A percentile compares a stretch with the other conserved stretches of the same genome.
These are phyloP conservation scores for Drosophila borealis DNA, from an alignment of 2,888 invertebrate genomes.

Conservation along the genomic window DNA sequence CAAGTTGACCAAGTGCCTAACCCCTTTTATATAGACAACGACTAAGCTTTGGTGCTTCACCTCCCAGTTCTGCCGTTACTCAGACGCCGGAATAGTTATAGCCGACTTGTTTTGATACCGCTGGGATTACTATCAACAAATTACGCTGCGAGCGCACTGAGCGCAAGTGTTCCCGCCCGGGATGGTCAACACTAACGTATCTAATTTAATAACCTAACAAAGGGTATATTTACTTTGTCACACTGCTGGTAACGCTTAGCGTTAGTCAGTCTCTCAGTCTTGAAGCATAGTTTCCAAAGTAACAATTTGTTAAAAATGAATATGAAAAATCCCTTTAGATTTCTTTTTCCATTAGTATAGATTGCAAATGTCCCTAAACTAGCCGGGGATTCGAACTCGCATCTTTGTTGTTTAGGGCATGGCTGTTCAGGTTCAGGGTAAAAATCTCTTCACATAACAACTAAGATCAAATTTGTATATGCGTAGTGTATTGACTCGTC, in stretches of 20 bases:
- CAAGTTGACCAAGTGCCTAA: conserved; percentile 1
- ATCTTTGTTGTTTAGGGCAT: too few species aligned
- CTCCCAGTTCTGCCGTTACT: conserved; percentile 15
- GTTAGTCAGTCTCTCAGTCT: too few species aligned
- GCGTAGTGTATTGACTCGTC: not conserved
- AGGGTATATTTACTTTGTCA: not conserved
- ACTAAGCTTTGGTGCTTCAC: not conserved
- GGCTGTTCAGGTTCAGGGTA: too few species aligned
- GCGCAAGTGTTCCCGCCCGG: conserved; percentile 15
- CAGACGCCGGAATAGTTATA: conserved; percentile 1
- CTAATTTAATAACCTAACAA: not conserved
- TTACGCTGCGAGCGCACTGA: conserved; percentile 4
- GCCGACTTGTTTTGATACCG: conserved; percentile 15
- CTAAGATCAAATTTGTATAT: too few species aligned
- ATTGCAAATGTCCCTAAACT: not conserved
- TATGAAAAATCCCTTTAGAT: too few species aligned
- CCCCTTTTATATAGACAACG: conserved; percentile 23
- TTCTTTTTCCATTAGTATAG: too few species aligned
- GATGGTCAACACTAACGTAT: not conserved
- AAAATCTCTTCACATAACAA: too few species aligned
- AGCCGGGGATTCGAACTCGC: not conserved
- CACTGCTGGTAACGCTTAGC: too few species aligned
- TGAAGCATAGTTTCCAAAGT: too few species aligned
- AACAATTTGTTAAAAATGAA: too few species aligned
- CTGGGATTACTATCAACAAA: conserved; percentile 31